Evolutionary conservation across 1,140 invertebrate genomes (phyloP).

Genomic region (Reticulitermes speratus): DNA sequence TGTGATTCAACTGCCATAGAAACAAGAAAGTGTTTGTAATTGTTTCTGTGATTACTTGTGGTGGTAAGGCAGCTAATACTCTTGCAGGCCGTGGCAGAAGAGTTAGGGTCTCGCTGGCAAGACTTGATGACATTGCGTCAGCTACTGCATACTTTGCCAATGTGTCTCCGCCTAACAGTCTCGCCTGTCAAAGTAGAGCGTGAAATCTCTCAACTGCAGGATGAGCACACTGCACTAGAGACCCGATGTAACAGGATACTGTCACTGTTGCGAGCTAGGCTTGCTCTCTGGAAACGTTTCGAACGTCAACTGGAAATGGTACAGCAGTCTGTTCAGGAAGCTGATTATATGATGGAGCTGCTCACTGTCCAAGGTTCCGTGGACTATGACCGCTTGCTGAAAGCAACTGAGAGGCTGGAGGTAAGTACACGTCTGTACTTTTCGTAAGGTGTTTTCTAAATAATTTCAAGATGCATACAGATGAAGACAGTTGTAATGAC

Average conservation of each 20-base stretch:
- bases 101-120: constrained; percentile 67
- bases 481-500: background rate
- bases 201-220: constrained; percentile 71
- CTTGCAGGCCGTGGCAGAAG: constrained; percentile 53
- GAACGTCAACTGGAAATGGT: constrained; percentile 73
- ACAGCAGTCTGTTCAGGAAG: constrained; percentile 74
- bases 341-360: constrained; percentile 82
- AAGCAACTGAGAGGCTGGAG: constrained; percentile 76
- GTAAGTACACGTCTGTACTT: constrained; percentile 51
- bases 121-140: constrained; percentile 72
- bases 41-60: no score
- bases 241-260: constrained; percentile 64
- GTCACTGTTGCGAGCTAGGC: constrained; percentile 59
- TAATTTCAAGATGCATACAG: background rate
- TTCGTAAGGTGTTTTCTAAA: background rate
- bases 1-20: no score
- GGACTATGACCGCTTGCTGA: constrained; percentile 76
- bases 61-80: no score
- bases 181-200: constrained; percentile 71
- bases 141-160: constrained; percentile 71
- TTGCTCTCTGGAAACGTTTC: constrained; percentile 69
- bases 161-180: constrained; percentile 66
- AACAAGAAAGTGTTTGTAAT: no score
- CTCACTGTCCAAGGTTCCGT: constrained; percentile 75
- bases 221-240: constrained; percentile 68